phyloP scores from a whole-genome alignment of 2,888 invertebrate genomes.

The Monochamus alternatus region DNA sequence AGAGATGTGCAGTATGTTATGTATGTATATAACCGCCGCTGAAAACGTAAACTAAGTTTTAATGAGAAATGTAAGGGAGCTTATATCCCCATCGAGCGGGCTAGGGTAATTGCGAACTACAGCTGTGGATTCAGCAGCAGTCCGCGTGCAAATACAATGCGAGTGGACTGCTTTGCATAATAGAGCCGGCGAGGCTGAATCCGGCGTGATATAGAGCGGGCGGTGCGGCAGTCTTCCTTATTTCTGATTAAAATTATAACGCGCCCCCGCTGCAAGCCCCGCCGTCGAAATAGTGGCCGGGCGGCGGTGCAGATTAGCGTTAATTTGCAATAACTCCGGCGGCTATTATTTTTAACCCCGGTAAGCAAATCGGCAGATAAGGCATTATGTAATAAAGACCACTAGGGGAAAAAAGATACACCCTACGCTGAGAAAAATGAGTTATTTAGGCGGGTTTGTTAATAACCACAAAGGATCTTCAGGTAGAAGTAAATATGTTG shows the following conservation, averaged over 20 bases:
- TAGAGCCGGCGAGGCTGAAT: slow-evolving; percentile 55
- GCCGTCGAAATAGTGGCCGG: slow-evolving; percentile 41
- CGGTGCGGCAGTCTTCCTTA: slow-evolving; percentile 45
- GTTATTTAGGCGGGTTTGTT: too few species aligned
- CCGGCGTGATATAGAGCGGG: slow-evolving; percentile 42
- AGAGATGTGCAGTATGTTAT: slow-evolving; percentile 26
- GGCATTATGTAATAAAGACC: too few species aligned
- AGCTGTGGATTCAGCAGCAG: slow-evolving; percentile 17
- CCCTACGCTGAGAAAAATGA: too few species aligned
- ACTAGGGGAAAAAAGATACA: too few species aligned
- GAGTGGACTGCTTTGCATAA: slow-evolving; percentile 56
- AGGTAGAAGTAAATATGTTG: too few species aligned
- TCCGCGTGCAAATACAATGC: slow-evolving; percentile 28
- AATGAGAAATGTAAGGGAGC: slow-evolving; percentile 36
- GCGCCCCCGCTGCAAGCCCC: slow-evolving; percentile 28
- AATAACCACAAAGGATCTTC: too few species aligned
- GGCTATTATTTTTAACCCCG: slow-evolving; percentile 19
- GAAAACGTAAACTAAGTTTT: slow-evolving; percentile 33
- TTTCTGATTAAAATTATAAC: slow-evolving; percentile 49
- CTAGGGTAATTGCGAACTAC: slow-evolving; percentile 31
- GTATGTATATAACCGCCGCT: slow-evolving; percentile 11
- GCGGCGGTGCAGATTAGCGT: slow-evolving; percentile 46
- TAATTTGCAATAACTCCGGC: slow-evolving; percentile 45
- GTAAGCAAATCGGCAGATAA: background rate
- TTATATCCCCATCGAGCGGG: slow-evolving; percentile 7